Percentiles rank a stretch among this genome's conserved stretches.
Evolutionary conservation across 2,113 vertebrate species (phyloP).

Genomic region (Solea senegalensis): DNA sequence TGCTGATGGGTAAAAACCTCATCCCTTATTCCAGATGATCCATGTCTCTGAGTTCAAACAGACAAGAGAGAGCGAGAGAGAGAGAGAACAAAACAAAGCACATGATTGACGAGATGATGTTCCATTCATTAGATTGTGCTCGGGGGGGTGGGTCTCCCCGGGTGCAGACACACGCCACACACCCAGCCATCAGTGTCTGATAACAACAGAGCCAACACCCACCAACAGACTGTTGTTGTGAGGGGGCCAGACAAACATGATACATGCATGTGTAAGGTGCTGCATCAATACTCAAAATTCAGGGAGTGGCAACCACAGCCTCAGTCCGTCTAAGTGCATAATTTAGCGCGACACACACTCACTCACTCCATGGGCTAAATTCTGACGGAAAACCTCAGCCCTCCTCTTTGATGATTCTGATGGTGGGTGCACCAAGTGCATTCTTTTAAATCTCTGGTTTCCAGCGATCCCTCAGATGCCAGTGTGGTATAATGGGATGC

Average conservation of each 20-base stretch:
- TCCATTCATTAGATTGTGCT: constrained; percentile 76
- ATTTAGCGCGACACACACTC: not conserved
- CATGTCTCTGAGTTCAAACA: constrained; percentile 63
- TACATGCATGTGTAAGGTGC: not conserved
- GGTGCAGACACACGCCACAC: constrained; percentile 61
- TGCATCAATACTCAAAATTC: not conserved
- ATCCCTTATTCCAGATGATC: constrained; percentile 45
- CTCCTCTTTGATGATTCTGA: constrained; percentile 11
- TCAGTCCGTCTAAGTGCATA: not conserved
- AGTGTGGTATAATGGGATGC: constrained; percentile 15
- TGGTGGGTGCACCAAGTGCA: not conserved
- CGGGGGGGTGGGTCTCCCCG: constrained; percentile 54
- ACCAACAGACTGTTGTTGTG: constrained; percentile 27
- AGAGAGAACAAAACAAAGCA: constrained; percentile 66
- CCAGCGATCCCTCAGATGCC: constrained; percentile 21
- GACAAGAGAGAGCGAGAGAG: constrained; percentile 12
- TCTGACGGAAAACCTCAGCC: not conserved
- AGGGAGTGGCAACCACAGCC: not conserved
- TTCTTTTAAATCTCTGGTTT: constrained; percentile 30
- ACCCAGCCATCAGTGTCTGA: constrained; percentile 52
- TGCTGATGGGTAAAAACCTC: constrained; percentile 58
- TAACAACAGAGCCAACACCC: constrained; percentile 49
- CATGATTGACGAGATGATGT: constrained; percentile 70
- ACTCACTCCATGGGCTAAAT: not conserved
- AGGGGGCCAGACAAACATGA: constrained; percentile 15